Evolutionary conservation across 2,888 invertebrate genomes (phyloP).

Genomic region (Psylliodes chrysocephalus): DNA sequence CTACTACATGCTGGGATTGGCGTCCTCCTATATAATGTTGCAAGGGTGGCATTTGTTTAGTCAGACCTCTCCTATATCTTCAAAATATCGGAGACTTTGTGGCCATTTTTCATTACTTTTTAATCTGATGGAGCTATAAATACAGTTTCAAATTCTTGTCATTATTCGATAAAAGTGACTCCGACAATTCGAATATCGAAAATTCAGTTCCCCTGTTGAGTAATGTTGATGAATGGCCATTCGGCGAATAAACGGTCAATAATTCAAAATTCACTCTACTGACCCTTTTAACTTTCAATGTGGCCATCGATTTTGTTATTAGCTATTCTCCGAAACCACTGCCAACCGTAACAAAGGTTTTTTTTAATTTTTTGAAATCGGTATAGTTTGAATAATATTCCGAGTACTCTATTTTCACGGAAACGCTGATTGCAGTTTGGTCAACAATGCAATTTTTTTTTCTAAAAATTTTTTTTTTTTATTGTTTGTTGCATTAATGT

Average conservation of each 20-base stretch:
- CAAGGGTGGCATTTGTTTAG: no score
- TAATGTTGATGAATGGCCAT: slow-evolving; percentile 3
- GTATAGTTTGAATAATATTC: neutral
- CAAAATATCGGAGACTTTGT: no score
- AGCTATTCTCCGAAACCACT: neutral
- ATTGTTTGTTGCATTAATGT: no score
- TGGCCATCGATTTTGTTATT: slow-evolving; percentile 5
- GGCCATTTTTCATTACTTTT: no score
- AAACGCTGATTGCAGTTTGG: no score
- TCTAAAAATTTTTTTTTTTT: no score
- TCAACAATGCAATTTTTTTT: no score
- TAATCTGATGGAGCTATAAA: neutral
- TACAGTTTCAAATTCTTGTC: neutral
- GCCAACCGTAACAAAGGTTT: neutral
- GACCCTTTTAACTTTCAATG: neutral
- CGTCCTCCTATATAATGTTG: no score
- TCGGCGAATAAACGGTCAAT: slow-evolving; percentile 3
- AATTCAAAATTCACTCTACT: slow-evolving; percentile 10
- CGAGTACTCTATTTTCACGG: neutral
- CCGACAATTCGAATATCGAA: neutral
- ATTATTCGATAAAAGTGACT: neutral
- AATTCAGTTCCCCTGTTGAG: slow-evolving; percentile 2
- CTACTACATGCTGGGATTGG: no score
- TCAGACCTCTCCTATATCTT: no score
- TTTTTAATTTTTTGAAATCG: neutral